phyloP scores from a whole-genome alignment of 2,888 invertebrate species.

The Panzeria rudis region DNA sequence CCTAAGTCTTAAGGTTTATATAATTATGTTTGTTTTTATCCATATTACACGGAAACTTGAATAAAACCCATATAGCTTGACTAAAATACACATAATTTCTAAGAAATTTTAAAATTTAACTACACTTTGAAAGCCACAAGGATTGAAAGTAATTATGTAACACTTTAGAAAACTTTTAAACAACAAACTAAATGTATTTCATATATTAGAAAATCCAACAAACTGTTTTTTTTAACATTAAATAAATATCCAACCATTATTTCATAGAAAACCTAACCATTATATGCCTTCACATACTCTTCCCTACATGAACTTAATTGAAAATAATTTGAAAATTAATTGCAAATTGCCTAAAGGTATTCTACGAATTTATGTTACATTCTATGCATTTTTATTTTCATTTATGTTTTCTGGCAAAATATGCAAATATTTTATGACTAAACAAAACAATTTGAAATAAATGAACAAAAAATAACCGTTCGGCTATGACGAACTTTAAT shows the following conservation, averaged over 20 bases:
- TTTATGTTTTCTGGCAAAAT: constrained; percentile 11
- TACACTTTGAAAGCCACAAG: too few relatives aligned
- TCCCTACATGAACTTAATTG: constrained; percentile 24
- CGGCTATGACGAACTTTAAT: not conserved
- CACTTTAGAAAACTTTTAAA: too few relatives aligned
- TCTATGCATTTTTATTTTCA: constrained; percentile 19
- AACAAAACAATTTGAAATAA: not conserved
- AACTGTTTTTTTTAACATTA: not conserved
- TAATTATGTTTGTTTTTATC: too few relatives aligned
- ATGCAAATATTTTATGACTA: constrained; percentile 42
- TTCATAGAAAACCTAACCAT: not conserved
- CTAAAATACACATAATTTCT: too few relatives aligned
- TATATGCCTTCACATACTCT: not conserved
- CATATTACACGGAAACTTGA: too few relatives aligned
- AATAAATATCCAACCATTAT: not conserved
- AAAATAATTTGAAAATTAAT: constrained; percentile 41
- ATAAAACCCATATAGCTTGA: too few relatives aligned
- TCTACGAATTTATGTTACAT: not conserved
- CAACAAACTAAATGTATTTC: too few relatives aligned
- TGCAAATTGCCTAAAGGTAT: constrained; percentile 35
- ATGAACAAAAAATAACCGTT: not conserved
- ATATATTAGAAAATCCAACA: too few relatives aligned
- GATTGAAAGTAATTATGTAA: too few relatives aligned
- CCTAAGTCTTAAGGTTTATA: too few relatives aligned
- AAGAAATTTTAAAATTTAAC: too few relatives aligned